A percentile compares a stretch with the other conserved stretches of the same genome.
These are phyloP conservation scores for Latrodectus elegans DNA, from an alignment of 2,888 invertebrate genomes.

Conservation along the genomic window DNA sequence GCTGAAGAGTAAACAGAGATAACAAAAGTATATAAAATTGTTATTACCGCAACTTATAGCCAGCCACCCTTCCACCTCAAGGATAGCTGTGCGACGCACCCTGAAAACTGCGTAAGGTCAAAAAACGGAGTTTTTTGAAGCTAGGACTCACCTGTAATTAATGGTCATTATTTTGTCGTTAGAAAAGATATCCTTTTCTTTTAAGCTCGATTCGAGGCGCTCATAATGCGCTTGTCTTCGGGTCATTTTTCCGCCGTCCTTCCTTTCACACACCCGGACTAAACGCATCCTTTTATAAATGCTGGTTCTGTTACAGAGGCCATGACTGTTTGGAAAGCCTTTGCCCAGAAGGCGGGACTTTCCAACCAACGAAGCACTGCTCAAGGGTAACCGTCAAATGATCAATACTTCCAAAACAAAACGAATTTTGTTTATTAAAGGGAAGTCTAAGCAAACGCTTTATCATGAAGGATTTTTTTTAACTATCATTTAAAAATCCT, in stretches of 20 bases:
- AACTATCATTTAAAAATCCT: too few species aligned
- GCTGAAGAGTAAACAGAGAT: neutral
- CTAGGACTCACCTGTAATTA: conserved; percentile 49
- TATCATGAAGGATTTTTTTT: too few species aligned
- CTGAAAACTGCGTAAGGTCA: conserved; percentile 36
- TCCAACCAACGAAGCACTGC: too few species aligned
- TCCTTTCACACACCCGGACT: neutral
- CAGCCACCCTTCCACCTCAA: neutral
- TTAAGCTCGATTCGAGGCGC: conserved; percentile 6
- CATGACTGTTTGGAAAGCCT: too few species aligned
- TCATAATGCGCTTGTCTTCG: conserved; percentile 24
- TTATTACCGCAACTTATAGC: neutral
- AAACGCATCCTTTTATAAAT: neutral
- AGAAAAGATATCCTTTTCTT: conserved; percentile 28
- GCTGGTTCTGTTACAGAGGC: too few species aligned
- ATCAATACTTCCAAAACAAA: too few species aligned
- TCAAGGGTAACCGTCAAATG: conserved; percentile 27
- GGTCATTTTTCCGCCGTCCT: neutral
- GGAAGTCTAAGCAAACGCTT: too few species aligned
- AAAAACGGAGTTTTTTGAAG: conserved; percentile 20
- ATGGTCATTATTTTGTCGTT: conserved; percentile 64
- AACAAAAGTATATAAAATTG: neutral
- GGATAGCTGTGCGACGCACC: conserved; percentile 16
- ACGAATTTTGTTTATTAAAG: too few species aligned
- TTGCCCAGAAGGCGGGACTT: too few species aligned